Base-by-base conservation (phyloP, 2,888 invertebrate species). In the Megaustenia siamemsis region DNA sequence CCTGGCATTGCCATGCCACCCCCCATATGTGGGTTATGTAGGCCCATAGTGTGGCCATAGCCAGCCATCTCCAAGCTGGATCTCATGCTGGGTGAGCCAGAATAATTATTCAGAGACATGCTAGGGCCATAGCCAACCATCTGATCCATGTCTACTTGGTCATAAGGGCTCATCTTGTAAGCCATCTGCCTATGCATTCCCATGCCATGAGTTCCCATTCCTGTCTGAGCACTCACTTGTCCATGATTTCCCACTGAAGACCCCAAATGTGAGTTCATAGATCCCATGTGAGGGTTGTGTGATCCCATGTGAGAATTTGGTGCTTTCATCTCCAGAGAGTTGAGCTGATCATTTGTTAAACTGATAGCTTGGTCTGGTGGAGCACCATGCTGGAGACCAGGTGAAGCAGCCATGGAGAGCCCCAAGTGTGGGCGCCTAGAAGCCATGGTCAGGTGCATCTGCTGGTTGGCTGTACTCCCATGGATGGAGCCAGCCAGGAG, bases 301-400 rank as follows among this genome's bases (percentile, higher is more conserved):
- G 84, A 43, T 2, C 4, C 56, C 69, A 79, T 40, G 35, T 84
- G 84, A 40, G 84, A 79, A 60, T 78, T 73, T 69, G 35, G 71
- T 21, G 79, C 63, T 60, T 63, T 84, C 75, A 81, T 76, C 49
- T 81, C 76, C 28, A 81, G 85, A n/a, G 85, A 85, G 43, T 76
- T 75, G 21, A 80, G 75, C 66, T 80, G 80, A 66, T 84, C 80
- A 73, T 79, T 73, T 10, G 56, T 24, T 45, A 84, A 35, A n/a
- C 35, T n/a, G 24, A 43, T 49, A 32, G 71, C 73, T 38, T 81
- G 85, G n/a, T 81, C 85, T 28, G 56, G 15, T 28, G 75, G 28
- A 28, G 75, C 49, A 28, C 80, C 63, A 5, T 73, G 77, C 45
- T 84, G 83, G 8, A 81, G 68, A 75, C 69, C 69, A 1, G 85